Base-by-base conservation (phyloP, 2,888 invertebrate genomes). In the Orthosia cruda region DNA sequence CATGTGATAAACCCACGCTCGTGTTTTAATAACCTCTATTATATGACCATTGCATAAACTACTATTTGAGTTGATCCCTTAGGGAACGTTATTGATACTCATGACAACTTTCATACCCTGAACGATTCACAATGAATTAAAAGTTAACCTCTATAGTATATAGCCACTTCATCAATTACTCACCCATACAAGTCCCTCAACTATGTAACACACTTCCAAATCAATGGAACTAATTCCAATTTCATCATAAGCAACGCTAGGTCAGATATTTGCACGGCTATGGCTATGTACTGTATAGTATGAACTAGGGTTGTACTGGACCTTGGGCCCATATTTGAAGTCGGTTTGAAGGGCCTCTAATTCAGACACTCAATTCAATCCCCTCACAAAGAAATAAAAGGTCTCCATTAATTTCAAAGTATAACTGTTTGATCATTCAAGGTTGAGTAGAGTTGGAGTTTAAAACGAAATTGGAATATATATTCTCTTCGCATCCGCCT, bases 191-290 rank as follows among this genome's bases (percentile, higher is more conserved):
- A 18, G 40, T 23, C 32, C 13, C 13, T 26, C 23, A 55, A 62
- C 52, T 59, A 40, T 40, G 45, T 45, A 16, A 45, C 47, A 18
- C 15, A 59, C 11, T 55, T 63, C 45, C 50, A 76, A 52, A n/a
- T 66, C 40, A 70, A 49, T 64, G 50, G n/a, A 77, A 77, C 20
- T 47, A 67, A 63, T 58, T 63, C n/a, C 16, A 75, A 69, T 69
- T 57, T 50, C 57, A 62, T 75, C 20, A 32, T 58, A 63, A 54
- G 49, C 82, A n/a, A 49, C 13, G n/a, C 26, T 45, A 5, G 23
- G 23, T 64, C 13, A 23, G 11, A 54, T 57, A 45, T 12, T 54
- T 55, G 32, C 66, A 32, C 23, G 12, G 20, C 26, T 59, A 50
- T 71, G 4, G n/a, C n/a, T n/a, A n/a, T n/a, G n/a, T 50, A 49